Evolutionary conservation across 2,797 vertebrate species (phyloP), one percentile per base, ranked within the genome.

Genomic region (Lepus townsendii): DNA sequence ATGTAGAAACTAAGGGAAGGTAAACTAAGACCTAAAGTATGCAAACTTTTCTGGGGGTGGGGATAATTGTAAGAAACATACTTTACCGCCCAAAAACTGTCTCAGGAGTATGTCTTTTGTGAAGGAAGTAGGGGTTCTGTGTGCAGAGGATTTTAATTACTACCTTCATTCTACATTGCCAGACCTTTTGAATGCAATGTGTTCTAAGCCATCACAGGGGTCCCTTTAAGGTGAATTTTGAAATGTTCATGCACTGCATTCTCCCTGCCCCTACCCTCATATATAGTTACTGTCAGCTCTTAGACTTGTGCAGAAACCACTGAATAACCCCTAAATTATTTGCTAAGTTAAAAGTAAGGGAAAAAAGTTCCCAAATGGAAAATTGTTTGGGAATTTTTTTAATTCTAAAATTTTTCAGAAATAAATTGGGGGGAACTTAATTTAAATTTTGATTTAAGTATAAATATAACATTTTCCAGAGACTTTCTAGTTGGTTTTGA

Each of bases 401-500:
- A 65, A 76, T 92, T 96, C 30, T 91, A 76, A 96, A 88, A 82
- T 68, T 65, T 72, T 79, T 83, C 90, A 57, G 69, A 91, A 96
- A 82, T 50, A 90, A 93, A 17, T 35, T 27, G 63, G 75, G 0
- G 86, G 69, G 88, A 47, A 96, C 90, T 84, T 11, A 87, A 92
- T 50, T 91, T 12, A 57, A 57, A 57, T 57, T 57, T 57, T 17
- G 54, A 57, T 57, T 65, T 95, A 94, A 96, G 52, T 2, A 83
- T 87, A 96, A 96, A 88, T 65, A 26, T 86, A 77, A 62, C n/a
- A 35, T 93, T 57, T 95, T 95, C 26, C 19, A 82, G 68, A 42
- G 62, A 93, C 89, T 47, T 93, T 95, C 24, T 73, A 94, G 69
- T 92, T 94, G 77, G 93, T 95, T 97, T 96, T 86, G 95, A 83